Percentiles rank a stretch among this genome's conserved stretches.
These are phyloP conservation scores for Eufriesea mexicana DNA, from an alignment of 1,140 invertebrate species.

Conservation along the genomic window DNA sequence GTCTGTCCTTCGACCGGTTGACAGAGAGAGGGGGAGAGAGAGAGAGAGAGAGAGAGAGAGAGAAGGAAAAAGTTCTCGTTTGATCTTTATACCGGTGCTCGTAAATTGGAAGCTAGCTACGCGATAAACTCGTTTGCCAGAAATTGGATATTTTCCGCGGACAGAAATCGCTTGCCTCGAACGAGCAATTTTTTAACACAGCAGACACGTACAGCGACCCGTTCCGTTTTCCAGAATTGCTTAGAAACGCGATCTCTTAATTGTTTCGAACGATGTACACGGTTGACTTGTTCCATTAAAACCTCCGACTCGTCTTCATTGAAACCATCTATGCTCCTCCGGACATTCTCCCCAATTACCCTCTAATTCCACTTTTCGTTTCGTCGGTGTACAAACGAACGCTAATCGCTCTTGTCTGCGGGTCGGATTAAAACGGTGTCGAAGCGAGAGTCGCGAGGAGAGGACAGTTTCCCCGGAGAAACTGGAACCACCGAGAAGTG, in stretches of 20 bases:
- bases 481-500: too few relatives aligned
- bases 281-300: background rate
- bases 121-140: background rate
- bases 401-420: too few relatives aligned
- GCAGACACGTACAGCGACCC: background rate
- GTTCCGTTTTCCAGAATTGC: background rate
- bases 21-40: background rate
- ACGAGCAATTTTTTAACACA: background rate
- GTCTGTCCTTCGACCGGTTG: background rate
- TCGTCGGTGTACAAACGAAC: background rate
- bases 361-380: background rate
- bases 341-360: conserved; percentile 17
- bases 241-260: conserved; percentile 25
- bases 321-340: background rate
- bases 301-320: background rate
- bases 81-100: background rate
- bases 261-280: background rate
- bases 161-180: background rate
- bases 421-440: too few relatives aligned
- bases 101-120: background rate
- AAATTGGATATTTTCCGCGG: background rate
- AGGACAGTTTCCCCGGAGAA: background rate
- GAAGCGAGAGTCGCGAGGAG: background rate
- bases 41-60: background rate
- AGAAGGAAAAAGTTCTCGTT: background rate